Conservation (phyloP, 2,113 vertebrate genomes). For the Dromaius novaehollandiae region DNA sequence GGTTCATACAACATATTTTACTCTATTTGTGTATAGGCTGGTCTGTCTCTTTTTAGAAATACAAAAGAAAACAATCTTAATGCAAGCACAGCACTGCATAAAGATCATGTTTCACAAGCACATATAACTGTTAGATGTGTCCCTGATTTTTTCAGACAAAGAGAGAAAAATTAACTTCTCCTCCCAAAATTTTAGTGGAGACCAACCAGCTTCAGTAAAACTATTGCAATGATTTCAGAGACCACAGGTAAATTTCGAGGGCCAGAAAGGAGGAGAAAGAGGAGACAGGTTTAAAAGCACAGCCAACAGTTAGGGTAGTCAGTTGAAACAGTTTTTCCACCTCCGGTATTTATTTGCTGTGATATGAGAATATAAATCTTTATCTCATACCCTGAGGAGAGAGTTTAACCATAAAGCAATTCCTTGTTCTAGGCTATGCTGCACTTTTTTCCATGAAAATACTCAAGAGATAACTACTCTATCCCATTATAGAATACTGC, state of each 20-base stretch:
- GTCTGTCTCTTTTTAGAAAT: not conserved
- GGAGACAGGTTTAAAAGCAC: not conserved
- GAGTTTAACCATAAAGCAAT: not conserved
- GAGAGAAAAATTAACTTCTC: not conserved
- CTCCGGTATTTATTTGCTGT: not conserved
- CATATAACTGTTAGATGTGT: not conserved
- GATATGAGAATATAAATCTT: not conserved
- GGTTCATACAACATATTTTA: not conserved
- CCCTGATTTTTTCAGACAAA: not conserved
- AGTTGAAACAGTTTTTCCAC: not conserved
- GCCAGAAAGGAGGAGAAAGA: not conserved
- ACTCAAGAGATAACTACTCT: not conserved
- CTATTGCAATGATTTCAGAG: not conserved
- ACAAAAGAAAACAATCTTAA: not conserved
- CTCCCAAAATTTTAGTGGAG: not conserved
- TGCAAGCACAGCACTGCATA: not conserved
- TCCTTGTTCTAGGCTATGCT: not conserved
- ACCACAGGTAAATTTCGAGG: not conserved
- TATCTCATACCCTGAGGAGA: not conserved
- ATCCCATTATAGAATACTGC: not conserved
- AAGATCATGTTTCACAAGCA: not conserved
- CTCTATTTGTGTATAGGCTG: not conserved
- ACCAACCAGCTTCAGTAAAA: not conserved
- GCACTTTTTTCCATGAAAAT: not conserved
- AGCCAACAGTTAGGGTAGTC: not conserved